Conservation (phyloP, 2,888 invertebrate genomes). For the Sphaeridia pumilis region DNA sequence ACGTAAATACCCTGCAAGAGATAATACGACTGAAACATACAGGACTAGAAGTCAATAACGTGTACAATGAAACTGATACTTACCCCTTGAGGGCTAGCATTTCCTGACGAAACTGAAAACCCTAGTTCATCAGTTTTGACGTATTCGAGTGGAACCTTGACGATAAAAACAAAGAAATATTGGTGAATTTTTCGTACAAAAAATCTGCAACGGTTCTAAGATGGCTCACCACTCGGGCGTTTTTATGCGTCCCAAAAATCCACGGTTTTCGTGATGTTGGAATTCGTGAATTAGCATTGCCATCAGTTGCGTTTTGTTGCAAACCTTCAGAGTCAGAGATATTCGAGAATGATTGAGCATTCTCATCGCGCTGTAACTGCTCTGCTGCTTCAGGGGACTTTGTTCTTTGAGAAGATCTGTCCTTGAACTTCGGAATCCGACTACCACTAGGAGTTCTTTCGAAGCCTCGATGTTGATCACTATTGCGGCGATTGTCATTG, state of each 20-base stretch:
- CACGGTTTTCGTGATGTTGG: conserved; percentile 37
- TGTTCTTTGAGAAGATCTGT: neutral
- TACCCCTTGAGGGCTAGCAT: conserved; percentile 36
- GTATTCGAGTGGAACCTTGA: conserved; percentile 43
- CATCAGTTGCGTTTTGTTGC: neutral
- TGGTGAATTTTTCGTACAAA: neutral
- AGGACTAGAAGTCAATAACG: neutral
- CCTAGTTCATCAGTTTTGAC: conserved; percentile 47
- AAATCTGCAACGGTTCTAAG: neutral
- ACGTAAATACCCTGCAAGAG: conserved; percentile 51
- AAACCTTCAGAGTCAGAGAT: neutral
- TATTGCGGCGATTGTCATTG: no score
- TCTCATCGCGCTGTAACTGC: neutral
- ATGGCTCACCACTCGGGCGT: conserved; percentile 45
- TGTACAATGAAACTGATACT: conserved; percentile 35
- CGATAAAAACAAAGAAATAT: conserved; percentile 2
- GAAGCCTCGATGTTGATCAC: no score
- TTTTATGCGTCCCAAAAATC: conserved; percentile 48
- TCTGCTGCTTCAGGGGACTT: conserved; percentile 7
- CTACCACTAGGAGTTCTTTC: conserved; percentile 19
- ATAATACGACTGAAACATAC: neutral
- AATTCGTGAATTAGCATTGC: conserved; percentile 16
- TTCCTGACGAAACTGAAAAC: conserved; percentile 47
- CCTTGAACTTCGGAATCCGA: conserved; percentile 23
- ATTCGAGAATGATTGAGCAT: neutral